Evolutionary conservation across 2,113 vertebrate genomes (phyloP).

Genomic region (Camelus bactrianus): DNA sequence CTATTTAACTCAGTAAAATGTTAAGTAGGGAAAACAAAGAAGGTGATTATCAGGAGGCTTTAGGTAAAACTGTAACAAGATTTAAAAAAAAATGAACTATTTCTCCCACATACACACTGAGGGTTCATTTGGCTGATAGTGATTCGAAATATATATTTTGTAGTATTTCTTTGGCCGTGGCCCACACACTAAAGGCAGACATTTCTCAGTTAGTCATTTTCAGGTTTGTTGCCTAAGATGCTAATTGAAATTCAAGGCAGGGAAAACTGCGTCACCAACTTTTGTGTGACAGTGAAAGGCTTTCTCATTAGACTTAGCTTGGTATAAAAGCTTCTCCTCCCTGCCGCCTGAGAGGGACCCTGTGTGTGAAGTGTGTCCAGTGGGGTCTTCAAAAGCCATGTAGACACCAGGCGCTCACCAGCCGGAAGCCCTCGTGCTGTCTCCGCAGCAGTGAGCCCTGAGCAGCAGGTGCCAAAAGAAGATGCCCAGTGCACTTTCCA

Average conservation of each 20-base stretch:
- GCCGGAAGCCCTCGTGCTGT: background rate
- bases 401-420: background rate
- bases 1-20: background rate
- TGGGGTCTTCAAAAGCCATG: background rate
- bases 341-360: constrained; percentile 62
- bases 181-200: background rate
- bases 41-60: background rate
- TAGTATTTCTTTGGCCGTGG: background rate
- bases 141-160: background rate
- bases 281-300: constrained; percentile 79
- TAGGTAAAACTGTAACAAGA: background rate
- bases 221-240: constrained; percentile 51
- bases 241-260: constrained; percentile 83
- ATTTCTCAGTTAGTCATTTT: constrained; percentile 54
- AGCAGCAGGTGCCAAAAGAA: background rate
- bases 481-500: accelerated
- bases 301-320: constrained; percentile 53
- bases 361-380: constrained; percentile 23
- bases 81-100: background rate
- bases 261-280: constrained; percentile 68
- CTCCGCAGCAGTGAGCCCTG: accelerated
- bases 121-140: background rate
- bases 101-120: background rate
- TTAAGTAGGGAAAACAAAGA: constrained; percentile 19
- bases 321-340: constrained; percentile 66